These are phyloP conservation scores for Stegophylla sp. DNA, from an alignment of 2,888 invertebrate species.

Conservation along the genomic window DNA sequence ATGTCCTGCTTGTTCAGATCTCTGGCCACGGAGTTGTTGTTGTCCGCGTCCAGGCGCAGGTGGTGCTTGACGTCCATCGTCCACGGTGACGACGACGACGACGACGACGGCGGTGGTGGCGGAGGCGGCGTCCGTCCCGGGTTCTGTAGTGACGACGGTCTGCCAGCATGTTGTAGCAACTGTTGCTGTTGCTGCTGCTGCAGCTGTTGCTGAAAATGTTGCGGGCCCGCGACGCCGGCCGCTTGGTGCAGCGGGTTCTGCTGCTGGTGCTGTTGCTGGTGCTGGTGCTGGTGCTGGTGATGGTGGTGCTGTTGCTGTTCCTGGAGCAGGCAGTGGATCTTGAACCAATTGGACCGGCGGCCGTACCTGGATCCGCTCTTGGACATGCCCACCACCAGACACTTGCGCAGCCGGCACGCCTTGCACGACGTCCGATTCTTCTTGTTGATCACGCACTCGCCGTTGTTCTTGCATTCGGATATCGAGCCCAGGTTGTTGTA, in stretches of 20 bases:
- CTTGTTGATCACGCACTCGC: constrained; percentile 87
- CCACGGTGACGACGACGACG: not conserved
- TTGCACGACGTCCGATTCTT: constrained; percentile 92
- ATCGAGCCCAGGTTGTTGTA: constrained; percentile 89
- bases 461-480: constrained; percentile 90
- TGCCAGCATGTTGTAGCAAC: not conserved
- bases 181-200: constrained; percentile 5
- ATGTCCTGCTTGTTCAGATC: constrained; percentile 28
- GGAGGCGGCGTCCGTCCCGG: constrained; percentile 20
- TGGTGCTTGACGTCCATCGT: constrained; percentile 47
- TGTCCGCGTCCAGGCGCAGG: constrained; percentile 42
- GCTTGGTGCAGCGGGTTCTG: not conserved
- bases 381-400: constrained; percentile 87
- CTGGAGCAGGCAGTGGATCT: constrained; percentile 87
- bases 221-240: too few relatives aligned
- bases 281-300: constrained; percentile 50
- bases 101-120: not conserved
- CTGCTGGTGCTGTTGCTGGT: not conserved
- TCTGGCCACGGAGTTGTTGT: constrained; percentile 36
- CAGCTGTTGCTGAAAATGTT: not conserved
- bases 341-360: constrained; percentile 90
- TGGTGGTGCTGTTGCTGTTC: constrained; percentile 70
- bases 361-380: constrained; percentile 91
- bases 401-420: constrained; percentile 85
- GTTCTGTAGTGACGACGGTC: not conserved